Conservation (phyloP, 2,797 vertebrate species). For the Enteromius radiatus region DNA sequence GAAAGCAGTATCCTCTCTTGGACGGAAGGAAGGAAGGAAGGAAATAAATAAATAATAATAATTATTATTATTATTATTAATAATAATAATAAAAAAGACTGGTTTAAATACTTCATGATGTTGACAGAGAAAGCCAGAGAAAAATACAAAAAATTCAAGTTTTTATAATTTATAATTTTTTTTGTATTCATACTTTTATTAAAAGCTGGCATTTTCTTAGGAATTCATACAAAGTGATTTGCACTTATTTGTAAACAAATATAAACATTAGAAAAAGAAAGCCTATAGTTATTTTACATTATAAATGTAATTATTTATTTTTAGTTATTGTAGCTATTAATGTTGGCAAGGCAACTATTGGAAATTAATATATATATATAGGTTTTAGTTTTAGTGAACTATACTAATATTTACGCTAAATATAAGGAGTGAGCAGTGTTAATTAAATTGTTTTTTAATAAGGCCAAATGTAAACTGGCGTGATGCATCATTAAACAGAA, state of each 20-base stretch:
- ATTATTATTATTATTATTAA: too few species aligned
- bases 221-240: background rate
- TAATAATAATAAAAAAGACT: background rate
- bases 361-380: too few species aligned
- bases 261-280: background rate
- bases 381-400: background rate
- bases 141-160: background rate
- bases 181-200: background rate
- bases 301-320: too few species aligned
- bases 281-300: too few species aligned
- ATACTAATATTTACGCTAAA: background rate
- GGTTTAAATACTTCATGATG: background rate
- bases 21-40: background rate
- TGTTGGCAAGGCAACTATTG: too few species aligned
- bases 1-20: background rate
- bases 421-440: background rate
- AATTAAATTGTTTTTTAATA: slow-evolving; percentile 5
- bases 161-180: background rate
- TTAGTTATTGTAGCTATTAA: background rate
- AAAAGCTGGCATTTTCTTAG: background rate
- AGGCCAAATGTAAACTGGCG: background rate
- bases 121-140: background rate
- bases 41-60: background rate
- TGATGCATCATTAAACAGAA: slow-evolving; percentile 23
- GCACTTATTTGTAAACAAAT: too few species aligned